These are phyloP conservation scores for Mola mola DNA, from an alignment of 2,113 vertebrate genomes.

Conservation along the genomic window DNA sequence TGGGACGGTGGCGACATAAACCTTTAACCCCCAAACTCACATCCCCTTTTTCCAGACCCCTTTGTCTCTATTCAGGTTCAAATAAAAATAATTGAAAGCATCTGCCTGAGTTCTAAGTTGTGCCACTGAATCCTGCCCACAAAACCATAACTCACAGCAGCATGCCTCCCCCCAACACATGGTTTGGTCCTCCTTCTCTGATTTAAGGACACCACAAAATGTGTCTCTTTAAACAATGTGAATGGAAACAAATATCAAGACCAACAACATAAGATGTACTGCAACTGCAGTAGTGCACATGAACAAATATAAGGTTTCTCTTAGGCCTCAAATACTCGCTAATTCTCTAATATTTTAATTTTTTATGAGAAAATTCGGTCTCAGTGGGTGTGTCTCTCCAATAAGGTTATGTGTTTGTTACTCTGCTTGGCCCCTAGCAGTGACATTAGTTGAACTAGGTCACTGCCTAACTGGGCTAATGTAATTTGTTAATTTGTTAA, in stretches of 20 bases:
- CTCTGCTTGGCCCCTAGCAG: conserved; percentile 7
- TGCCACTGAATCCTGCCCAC: conserved; percentile 50
- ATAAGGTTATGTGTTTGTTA: conserved; percentile 2
- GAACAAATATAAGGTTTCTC: background rate
- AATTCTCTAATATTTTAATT: conserved; percentile 7
- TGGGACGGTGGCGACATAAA: conserved; percentile 61
- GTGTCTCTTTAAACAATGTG: conserved; percentile 14
- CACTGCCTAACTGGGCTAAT: conserved; percentile 73
- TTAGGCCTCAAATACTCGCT: background rate
- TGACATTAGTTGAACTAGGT: conserved; percentile 58
- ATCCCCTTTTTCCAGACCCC: conserved; percentile 48
- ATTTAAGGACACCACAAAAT: conserved; percentile 31
- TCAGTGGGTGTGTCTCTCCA: conserved; percentile 24
- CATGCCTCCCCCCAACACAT: background rate
- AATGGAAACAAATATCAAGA: conserved; percentile 37
- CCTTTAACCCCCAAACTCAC: conserved; percentile 65
- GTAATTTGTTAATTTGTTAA: conserved; percentile 42
- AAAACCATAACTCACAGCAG: conserved; percentile 33
- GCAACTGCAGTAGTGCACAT: background rate
- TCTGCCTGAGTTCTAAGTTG: conserved; percentile 64
- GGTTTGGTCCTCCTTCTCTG: background rate
- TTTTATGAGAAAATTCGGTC: conserved; percentile 19
- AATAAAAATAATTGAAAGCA: conserved; percentile 77
- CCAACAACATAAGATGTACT: conserved; percentile 13
- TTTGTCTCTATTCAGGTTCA: conserved; percentile 51